phyloP scores from a whole-genome alignment of 2,888 invertebrate species.

The Protodeltote pygarga region DNA sequence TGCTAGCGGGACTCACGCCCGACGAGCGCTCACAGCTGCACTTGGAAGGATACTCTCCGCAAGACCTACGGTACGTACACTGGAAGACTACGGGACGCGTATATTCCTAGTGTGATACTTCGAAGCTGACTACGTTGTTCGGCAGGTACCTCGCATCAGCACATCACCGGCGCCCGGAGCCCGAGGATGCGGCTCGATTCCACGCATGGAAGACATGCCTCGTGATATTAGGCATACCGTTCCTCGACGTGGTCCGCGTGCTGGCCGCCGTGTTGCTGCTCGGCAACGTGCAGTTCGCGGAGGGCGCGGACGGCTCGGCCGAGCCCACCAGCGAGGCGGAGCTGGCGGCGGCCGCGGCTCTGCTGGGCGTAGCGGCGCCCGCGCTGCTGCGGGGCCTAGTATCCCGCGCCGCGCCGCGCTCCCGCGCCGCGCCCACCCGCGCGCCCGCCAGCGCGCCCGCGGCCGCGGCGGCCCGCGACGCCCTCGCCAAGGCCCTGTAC shows the following conservation, averaged over 20 bases:
- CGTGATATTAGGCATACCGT: slow-evolving; percentile 96
- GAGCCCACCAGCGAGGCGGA: slow-evolving; percentile 94
- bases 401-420: slow-evolving; percentile 89
- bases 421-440: slow-evolving; percentile 91
- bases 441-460: slow-evolving; percentile 92
- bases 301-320: slow-evolving; percentile 91
- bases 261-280: slow-evolving; percentile 95
- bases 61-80: slow-evolving; percentile 89
- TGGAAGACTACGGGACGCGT: not conserved
- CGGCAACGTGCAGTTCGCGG: slow-evolving; percentile 96
- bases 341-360: slow-evolving; percentile 94
- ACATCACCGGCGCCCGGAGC: slow-evolving; percentile 84
- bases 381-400: slow-evolving; percentile 94
- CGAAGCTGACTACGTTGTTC: not conserved
- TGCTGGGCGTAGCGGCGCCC: slow-evolving; percentile 90
- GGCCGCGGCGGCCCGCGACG: slow-evolving; percentile 95
- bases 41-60: slow-evolving; percentile 93
- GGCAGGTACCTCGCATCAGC: slow-evolving; percentile 90
- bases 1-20: slow-evolving; percentile 94
- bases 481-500: slow-evolving; percentile 96
- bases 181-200: slow-evolving; percentile 87
- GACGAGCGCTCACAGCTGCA: slow-evolving; percentile 96
- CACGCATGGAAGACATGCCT: slow-evolving; percentile 97
- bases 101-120: too few species aligned
- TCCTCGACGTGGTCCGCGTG: slow-evolving; percentile 96